Evolutionary conservation across 2,797 vertebrate genomes (phyloP), one percentile per base, ranked within the genome.

Genomic region (Acanthiza pusilla): DNA sequence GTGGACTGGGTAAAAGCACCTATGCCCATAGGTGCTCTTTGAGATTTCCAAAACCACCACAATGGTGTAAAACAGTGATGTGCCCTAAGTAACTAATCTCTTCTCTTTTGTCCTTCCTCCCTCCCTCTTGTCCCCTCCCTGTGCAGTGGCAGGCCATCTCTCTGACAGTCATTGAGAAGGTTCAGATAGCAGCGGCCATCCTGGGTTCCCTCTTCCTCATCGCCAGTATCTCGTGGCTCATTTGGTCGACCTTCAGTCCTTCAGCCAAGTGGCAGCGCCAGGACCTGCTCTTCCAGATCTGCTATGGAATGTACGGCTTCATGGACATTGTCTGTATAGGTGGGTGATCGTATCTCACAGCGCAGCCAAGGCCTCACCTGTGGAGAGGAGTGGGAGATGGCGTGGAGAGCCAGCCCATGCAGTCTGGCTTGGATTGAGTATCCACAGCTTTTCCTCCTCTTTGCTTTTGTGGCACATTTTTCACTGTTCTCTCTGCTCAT

Each of bases 201-300:
- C 96, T 99, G 98, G 99, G 99, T 91, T 99, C 99, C 71, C 98
- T 99, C 92, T 99, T 99, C 98, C 99, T 99, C 96, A 99, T 99
- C 55, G 99, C 99, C 97, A 99, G 99, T 91, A 99, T 99, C 97
- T 99, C 99, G 86, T 99, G 99, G 99, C 98, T 99, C 97, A 99
- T 99, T 96, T 99, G 99, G 99, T 99, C 99, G 0, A 99, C 99
- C 57, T 99, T 99, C 97, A 99, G 99, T 96, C 99, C 99, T 22
- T 99, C 99, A 0, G 99, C 99, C 78, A 99, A 99, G 93, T 99
- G 99, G 99, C 99, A 99, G 95, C 98, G 99, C 66, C 99, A 99
- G 97, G 99, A 99, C 97, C 98, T 99, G 97, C 99, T 99, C 94
- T 99, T 99, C 98, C 99, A 99, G 99, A 99, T 99, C 98, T 99